A percentile compares a stretch with the other conserved stretches of the same genome.
phyloP scores from a whole-genome alignment of 2,888 invertebrate species.

The Sinopyrophorus schimmeli region DNA sequence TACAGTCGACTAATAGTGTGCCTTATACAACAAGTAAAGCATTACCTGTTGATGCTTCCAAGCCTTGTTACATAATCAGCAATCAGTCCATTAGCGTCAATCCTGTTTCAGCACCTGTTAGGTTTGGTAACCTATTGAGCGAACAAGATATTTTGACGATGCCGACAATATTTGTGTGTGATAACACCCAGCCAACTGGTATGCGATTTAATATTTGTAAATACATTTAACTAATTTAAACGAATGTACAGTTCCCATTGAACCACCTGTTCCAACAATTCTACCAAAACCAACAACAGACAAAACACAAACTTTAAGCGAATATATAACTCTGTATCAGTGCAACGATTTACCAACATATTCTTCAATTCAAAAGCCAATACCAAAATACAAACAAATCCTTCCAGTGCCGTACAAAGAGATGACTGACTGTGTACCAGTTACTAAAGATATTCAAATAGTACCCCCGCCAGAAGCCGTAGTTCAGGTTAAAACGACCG shows the following conservation, averaged over 20 bases:
- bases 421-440: neutral
- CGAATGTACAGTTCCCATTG: too few relatives aligned
- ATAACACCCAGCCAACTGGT: conserved; percentile 19
- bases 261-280: too few relatives aligned
- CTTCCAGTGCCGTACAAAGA: too few relatives aligned
- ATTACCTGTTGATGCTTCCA: conserved; percentile 19
- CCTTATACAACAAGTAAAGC: conserved; percentile 11
- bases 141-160: conserved; percentile 49
- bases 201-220: too few relatives aligned
- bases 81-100: conserved; percentile 33
- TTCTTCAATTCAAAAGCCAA: neutral
- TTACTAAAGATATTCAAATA: too few relatives aligned
- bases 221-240: too few relatives aligned
- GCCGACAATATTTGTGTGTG: conserved; percentile 47
- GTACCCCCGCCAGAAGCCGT: too few relatives aligned
- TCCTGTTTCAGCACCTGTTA: conserved; percentile 27
- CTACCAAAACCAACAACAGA: conserved; percentile 16
- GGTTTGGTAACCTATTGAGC: conserved; percentile 34
- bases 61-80: conserved; percentile 34
- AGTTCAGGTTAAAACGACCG: too few relatives aligned
- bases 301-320: conserved; percentile 24
- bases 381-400: too few relatives aligned
- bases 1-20: conserved; percentile 28
- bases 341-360: conserved; percentile 16
- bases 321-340: conserved; percentile 34